These are phyloP conservation scores for Talpa occidentalis DNA, from an alignment of 2,113 vertebrate species.

Conservation along the genomic window DNA sequence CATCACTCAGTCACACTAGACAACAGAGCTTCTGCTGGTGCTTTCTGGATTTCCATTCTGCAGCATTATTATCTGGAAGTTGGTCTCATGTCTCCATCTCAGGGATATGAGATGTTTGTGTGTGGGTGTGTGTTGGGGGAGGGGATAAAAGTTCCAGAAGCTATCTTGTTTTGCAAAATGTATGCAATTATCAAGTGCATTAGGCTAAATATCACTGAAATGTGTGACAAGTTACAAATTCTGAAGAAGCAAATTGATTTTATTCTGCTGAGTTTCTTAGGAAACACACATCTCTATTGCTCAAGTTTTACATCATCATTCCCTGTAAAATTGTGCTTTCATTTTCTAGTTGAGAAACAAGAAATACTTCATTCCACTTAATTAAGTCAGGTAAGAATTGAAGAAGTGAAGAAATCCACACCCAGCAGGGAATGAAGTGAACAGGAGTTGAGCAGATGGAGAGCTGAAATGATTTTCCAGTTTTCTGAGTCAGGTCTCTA, in stretches of 20 bases:
- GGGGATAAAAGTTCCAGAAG: background rate
- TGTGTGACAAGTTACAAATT: background rate
- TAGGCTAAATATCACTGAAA: constrained; percentile 13
- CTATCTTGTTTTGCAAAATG: background rate
- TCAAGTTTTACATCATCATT: background rate
- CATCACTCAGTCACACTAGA: background rate
- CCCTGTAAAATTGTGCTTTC: background rate
- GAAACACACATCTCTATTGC: background rate
- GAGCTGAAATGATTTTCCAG: background rate
- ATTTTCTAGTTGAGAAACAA: constrained; percentile 16
- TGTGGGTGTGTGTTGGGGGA: background rate
- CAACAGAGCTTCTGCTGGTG: background rate
- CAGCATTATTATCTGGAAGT: background rate
- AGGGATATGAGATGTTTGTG: background rate
- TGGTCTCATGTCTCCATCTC: background rate
- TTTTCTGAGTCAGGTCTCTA: constrained; percentile 33
- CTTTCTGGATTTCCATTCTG: background rate
- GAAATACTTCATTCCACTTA: background rate
- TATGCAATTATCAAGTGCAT: background rate
- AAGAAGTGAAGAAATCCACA: background rate
- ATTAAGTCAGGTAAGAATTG: background rate
- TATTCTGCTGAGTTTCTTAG: background rate
- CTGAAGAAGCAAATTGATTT: background rate
- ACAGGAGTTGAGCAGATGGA: background rate
- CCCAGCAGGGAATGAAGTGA: background rate